Base-by-base conservation (phyloP, 1,140 invertebrate species). In the Lasioglossum albipes region DNA sequence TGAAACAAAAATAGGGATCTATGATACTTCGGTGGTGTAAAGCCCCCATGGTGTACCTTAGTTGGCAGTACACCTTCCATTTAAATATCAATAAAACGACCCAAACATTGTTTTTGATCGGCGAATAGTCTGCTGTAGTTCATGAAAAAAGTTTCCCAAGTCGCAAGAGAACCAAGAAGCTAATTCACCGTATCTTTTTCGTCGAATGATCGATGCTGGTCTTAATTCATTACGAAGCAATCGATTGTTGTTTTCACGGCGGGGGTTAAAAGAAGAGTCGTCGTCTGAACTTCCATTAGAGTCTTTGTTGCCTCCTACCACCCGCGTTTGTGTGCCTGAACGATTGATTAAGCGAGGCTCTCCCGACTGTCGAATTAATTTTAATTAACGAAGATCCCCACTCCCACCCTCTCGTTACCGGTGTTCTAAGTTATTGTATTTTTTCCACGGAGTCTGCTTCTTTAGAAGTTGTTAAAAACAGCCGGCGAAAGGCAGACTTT, bases 331-430 rank as follows among this genome's bases (percentile, higher is more conserved):
- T 49, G 7, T 18, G 27, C 22, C 16, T n/a, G 62, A 3, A 69
- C 42, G 71, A 81, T 85, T 84, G 22, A 74, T 85, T 73, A 70
- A 66, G 41, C 52, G 18, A 54, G 71, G 13, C n/a, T 27, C 66
- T 52, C 64, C 68, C 7, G 59, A 31, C 59, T 80, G 68, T 80
- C 64, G 80, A 84, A 81, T 85, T 84, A 81, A 69, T 73, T 84
- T 76, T 67, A 84, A 57, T 85, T 81, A 73, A 22, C 20, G 27
- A n/a, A 36, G 27, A 9, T 45, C 20, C 57, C 18, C 57, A 0
- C 3, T 20, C 57, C 57, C 9, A 59, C 57, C 42, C 36, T 42
- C 45, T 72, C 68, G 57, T 64, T 71, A 72, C 67, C 45, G 31
- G 41, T 16, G 64, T 49, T 54, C 20, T 62, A 64, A 78, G 68